Evolutionary conservation across 2,888 invertebrate genomes (phyloP), one percentile per base, ranked within the genome.

Genomic region (Nebria salina): DNA sequence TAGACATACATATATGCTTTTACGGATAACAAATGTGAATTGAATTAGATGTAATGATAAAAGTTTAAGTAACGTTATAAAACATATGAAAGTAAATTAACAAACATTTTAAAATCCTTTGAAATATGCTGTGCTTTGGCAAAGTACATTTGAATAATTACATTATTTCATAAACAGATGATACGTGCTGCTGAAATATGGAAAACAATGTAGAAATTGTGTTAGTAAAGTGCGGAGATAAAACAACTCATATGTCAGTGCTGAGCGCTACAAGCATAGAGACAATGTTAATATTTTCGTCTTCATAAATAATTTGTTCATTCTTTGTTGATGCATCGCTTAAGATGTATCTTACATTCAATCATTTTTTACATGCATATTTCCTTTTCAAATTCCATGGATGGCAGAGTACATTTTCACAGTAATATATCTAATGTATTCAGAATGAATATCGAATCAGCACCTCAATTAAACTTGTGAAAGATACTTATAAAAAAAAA

Each of bases 161-260:
- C 54, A 54, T 11, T 54, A 54, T 54, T 54, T 54, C 54, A 54
- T 54, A 13, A 54, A 13, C 54, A 54, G 54, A 54, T 13, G 54
- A 54, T 54, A 54, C 54, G 54, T 54, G 54, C 54, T 54, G 54
- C 54, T 54, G 54, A 54, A 8, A 54, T 11, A 54, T 54, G 54
- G 11, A 54, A 54, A 54, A 54, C 54, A 54, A 8, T 8, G 54
- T 54, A 8, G 7, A 13, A 54, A 54, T 54, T 54, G 54, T 54
- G 54, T 54, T 13, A 54, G 54, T 54, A 54, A 54, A 54, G 6
- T 54, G 54, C 11, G 11, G 54, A 54, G 54, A 54, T 54, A 13
- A 54, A 54, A 54, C 54, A 54, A 54, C 54, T 54, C 54, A 54
- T 54, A 54, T 54, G 54, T 54, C 54, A 54, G 54, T 54, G 54